Conservation (phyloP, 2,797 vertebrate genomes). For the Coranthus polyacanthus region DNA sequence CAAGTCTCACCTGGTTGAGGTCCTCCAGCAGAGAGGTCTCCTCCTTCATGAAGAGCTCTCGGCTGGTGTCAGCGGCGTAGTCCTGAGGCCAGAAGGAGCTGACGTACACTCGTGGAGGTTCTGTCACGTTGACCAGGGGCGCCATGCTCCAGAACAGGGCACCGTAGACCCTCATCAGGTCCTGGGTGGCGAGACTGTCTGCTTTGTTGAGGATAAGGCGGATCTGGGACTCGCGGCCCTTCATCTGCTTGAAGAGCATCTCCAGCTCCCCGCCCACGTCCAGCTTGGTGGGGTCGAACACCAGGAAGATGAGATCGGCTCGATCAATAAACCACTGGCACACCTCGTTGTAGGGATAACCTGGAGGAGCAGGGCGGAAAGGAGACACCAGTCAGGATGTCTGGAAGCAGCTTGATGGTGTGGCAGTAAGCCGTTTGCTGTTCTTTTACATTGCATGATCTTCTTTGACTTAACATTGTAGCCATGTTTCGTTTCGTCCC, state of each 20-base stretch:
- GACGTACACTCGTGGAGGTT: conserved; percentile 95
- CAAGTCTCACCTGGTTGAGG: conserved; percentile 91
- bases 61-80: conserved; percentile 91
- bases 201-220: conserved; percentile 98
- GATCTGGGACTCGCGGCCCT: conserved; percentile 97
- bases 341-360: conserved; percentile 97
- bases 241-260: conserved; percentile 95
- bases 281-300: conserved; percentile 97
- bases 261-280: conserved; percentile 96
- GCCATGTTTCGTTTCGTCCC: too few relatives aligned
- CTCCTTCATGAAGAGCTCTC: conserved; percentile 93
- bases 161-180: conserved; percentile 97
- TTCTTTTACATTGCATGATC: too few relatives aligned
- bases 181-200: conserved; percentile 92
- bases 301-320: conserved; percentile 96
- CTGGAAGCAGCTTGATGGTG: background rate
- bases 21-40: conserved; percentile 97
- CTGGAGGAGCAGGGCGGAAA: conserved; percentile 72
- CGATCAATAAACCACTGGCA: conserved; percentile 99
- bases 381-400: background rate
- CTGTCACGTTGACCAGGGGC: conserved; percentile 95
- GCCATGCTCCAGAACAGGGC: conserved; percentile 99
- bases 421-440: too few relatives aligned
- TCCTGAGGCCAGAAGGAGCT: conserved; percentile 98
- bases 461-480: too few relatives aligned